phyloP scores from a whole-genome alignment of 2,888 invertebrate species.

The Schrankia costaestrigalis region DNA sequence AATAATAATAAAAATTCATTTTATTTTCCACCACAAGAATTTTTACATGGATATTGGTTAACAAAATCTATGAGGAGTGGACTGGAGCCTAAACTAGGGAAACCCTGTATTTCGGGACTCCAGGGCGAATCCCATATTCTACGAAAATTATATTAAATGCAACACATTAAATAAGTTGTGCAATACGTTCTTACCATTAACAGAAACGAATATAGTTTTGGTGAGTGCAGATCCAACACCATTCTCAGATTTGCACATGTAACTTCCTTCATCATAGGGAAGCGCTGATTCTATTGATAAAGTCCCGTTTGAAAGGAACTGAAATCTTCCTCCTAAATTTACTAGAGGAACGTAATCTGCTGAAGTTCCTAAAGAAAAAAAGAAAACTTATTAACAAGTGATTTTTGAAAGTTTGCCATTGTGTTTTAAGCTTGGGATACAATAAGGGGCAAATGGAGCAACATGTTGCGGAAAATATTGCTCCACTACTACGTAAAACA shows the following conservation, averaged over 20 bases:
- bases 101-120: too few species aligned
- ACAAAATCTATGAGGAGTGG: too few species aligned
- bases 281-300: constrained; percentile 87
- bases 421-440: too few species aligned
- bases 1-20: too few species aligned
- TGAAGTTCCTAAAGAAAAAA: constrained; percentile 70
- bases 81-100: too few species aligned
- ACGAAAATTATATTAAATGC: too few species aligned
- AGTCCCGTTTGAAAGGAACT: constrained; percentile 86
- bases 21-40: too few species aligned
- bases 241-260: constrained; percentile 92
- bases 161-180: background rate
- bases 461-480: constrained; percentile 1
- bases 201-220: constrained; percentile 90
- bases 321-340: constrained; percentile 81
- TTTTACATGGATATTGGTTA: too few species aligned
- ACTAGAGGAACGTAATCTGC: constrained; percentile 85
- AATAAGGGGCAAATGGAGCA: too few species aligned
- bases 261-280: constrained; percentile 90
- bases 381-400: background rate
- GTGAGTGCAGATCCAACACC: constrained; percentile 90
- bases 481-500: background rate
- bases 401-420: background rate
- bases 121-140: too few species aligned
- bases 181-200: constrained; percentile 83